Percentiles rank a stretch among this genome's conserved stretches.
phyloP scores from a whole-genome alignment of 2,888 invertebrate genomes.

The Ormyrus pomaceus region DNA sequence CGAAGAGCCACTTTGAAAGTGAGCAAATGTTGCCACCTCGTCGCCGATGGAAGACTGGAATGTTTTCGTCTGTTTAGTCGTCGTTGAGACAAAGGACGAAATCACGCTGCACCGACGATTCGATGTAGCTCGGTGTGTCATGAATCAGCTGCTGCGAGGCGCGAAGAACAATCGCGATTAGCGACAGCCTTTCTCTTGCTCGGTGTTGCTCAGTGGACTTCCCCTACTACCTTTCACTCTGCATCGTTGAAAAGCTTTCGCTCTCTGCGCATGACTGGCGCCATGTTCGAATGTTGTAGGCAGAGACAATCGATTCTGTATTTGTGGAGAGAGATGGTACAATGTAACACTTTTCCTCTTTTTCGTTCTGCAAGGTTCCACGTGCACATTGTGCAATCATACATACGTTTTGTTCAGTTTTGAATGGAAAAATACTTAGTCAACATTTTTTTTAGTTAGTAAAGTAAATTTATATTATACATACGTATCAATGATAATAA shows the following conservation, averaged over 20 bases:
- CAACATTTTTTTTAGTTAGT: no score
- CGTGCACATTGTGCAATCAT: no score
- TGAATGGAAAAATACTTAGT: no score
- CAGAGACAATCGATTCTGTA: neutral
- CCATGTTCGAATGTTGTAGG: slow-evolving; percentile 30
- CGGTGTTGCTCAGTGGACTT: neutral
- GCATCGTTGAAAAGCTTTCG: neutral
- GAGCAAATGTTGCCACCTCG: slow-evolving; percentile 61
- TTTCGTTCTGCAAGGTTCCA: no score
- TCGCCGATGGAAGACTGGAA: slow-evolving; percentile 1
- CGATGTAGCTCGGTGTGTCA: slow-evolving; percentile 35
- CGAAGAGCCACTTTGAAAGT: slow-evolving; percentile 66
- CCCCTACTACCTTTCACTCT: neutral
- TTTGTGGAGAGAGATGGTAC: no score
- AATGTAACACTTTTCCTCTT: no score
- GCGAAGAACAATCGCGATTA: slow-evolving; percentile 2
- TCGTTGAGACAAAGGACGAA: no score
- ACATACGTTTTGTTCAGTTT: no score
- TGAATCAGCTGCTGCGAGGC: slow-evolving; percentile 42
- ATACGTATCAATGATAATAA: no score
- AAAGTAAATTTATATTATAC: no score
- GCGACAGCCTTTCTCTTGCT: neutral
- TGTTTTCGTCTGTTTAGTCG: neutral
- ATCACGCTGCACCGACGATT: neutral
- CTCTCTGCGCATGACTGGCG: slow-evolving; percentile 42